Evolutionary conservation across 30 jellyfish, hydroid and myxozoan species (phyloP), one percentile per base, ranked within the genome.

Genomic region (Pseudorhiza aurosa): DNA sequence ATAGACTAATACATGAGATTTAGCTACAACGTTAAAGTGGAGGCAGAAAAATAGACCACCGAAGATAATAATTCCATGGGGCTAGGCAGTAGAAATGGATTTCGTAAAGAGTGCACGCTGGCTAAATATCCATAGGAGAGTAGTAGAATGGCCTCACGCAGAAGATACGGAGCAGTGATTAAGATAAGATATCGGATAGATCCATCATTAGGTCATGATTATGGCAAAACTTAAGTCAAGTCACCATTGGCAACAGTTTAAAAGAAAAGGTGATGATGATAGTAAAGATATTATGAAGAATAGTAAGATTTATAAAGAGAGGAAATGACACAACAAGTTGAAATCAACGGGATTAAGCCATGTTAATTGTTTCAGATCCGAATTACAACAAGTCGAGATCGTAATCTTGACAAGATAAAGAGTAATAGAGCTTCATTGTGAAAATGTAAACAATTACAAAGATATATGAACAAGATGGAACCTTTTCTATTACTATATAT

Each of bases 301-400:
- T n/a, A n/a, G n/a, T n/a, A n/a, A n/a, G n/a, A n/a, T 53, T 53
- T 33, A 53, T 6, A 1, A 18, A 37, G 67, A 53, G 50, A 53
- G 35, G 15, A 37, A 19, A 53, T 18, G 35, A 37, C 67, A 14
- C 67, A 53, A 24, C 35, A 55, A 30, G 83, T 45, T 69, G 64
- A 69, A 69, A 31, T 43, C 37, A 30, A 17, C 29, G 26, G 70
- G 83, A 53, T 69, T 69, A 69, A 69, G 67, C 22, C 22, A 69
- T 69, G 55, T 44, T 45, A 69, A 44, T 69, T 69, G 83, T 69
- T 69, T 43, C 83, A 32, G 70, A 69, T 69, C 26, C 46, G 5
- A 69, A 69, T 69, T 50, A 69, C 25, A 43, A 46, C 64, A 17
- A 15, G 24, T 37, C 29, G 28, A 40, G 31, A 69, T 43, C 58